Percentiles rank a stretch among this genome's conserved stretches.
Conservation (phyloP, 2,113 vertebrate species). For the Puntigrus tetrazona region DNA sequence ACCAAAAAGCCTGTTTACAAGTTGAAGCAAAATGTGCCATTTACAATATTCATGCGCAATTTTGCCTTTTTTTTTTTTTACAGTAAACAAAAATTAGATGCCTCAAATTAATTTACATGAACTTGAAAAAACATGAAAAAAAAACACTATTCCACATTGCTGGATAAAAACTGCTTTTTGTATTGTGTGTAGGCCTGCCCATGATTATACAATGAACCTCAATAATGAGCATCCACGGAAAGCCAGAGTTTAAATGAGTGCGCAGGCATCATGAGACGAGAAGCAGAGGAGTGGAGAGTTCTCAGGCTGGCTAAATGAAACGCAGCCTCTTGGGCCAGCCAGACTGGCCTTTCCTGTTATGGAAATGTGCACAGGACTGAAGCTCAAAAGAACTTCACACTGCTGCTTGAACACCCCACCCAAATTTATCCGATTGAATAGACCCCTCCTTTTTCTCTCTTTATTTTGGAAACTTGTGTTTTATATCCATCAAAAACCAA, state of each 20-base stretch:
- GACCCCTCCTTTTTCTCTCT: conserved; percentile 21
- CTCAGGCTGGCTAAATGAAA: conserved; percentile 56
- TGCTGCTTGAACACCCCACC: conserved; percentile 10
- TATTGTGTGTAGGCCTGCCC: conserved; percentile 16
- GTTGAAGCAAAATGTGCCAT: too few relatives aligned
- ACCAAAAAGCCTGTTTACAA: too few relatives aligned
- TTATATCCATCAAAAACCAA: background rate
- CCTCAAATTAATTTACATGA: background rate
- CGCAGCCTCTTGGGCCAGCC: conserved; percentile 62
- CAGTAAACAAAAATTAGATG: background rate
- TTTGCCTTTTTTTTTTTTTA: background rate
- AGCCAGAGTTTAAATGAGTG: background rate
- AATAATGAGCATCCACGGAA: conserved; percentile 34
- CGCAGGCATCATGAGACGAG: conserved; percentile 30
- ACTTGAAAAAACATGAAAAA: background rate
- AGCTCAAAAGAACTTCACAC: conserved; percentile 36
- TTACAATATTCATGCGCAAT: too few relatives aligned
- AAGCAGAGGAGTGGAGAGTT: conserved; percentile 15
- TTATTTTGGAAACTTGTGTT: conserved; percentile 35
- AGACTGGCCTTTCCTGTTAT: conserved; percentile 77
- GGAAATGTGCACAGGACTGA: conserved; percentile 67
- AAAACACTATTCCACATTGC: background rate
- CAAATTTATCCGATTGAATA: conserved; percentile 12
- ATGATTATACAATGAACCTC: conserved; percentile 30
- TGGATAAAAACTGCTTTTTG: conserved; percentile 37